Evolutionary conservation across 1,140 invertebrate genomes (phyloP).

Genomic region (Maconellicoccus hirsutus): DNA sequence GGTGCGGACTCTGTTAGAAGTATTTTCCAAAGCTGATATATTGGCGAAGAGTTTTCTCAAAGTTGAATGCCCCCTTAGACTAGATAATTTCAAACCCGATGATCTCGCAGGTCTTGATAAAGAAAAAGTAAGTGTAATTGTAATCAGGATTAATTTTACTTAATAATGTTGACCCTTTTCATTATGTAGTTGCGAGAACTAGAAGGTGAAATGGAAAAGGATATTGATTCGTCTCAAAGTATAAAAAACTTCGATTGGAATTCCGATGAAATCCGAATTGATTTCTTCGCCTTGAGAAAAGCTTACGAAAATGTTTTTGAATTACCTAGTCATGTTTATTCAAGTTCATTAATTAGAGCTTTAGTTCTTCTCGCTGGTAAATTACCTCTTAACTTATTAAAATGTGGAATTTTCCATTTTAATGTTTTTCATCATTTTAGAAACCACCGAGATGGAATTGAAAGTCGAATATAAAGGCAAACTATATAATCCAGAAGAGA

Average conservation of each 20-base stretch:
- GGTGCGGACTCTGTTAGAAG: slow-evolving; percentile 52
- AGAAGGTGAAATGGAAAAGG: slow-evolving; percentile 72
- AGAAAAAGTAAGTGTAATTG: slow-evolving; percentile 42
- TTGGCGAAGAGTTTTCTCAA: slow-evolving; percentile 55
- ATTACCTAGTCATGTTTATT: slow-evolving; percentile 41
- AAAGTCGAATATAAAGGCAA: background rate
- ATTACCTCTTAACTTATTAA: background rate
- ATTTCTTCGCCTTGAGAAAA: slow-evolving; percentile 48
- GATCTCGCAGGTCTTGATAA: slow-evolving; percentile 43
- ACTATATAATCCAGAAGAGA: background rate
- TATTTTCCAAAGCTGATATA: slow-evolving; percentile 57
- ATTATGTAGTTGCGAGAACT: slow-evolving; percentile 38
- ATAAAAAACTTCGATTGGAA: background rate
- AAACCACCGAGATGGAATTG: background rate
- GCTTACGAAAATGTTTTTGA: slow-evolving; percentile 46
- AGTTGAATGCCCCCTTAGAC: slow-evolving; percentile 27
- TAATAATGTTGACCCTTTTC: background rate
- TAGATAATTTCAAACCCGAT: slow-evolving; percentile 37
- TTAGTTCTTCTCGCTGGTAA: slow-evolving; percentile 54
- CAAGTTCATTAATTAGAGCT: slow-evolving; percentile 65
- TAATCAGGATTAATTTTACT: background rate
- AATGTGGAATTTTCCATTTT: background rate
- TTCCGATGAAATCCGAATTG: slow-evolving; percentile 34
- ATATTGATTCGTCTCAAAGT: slow-evolving; percentile 52
- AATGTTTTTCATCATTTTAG: slow-evolving; percentile 18